Conservation (phyloP, 2,797 vertebrate species). For the Premnoplex brunnescens region DNA sequence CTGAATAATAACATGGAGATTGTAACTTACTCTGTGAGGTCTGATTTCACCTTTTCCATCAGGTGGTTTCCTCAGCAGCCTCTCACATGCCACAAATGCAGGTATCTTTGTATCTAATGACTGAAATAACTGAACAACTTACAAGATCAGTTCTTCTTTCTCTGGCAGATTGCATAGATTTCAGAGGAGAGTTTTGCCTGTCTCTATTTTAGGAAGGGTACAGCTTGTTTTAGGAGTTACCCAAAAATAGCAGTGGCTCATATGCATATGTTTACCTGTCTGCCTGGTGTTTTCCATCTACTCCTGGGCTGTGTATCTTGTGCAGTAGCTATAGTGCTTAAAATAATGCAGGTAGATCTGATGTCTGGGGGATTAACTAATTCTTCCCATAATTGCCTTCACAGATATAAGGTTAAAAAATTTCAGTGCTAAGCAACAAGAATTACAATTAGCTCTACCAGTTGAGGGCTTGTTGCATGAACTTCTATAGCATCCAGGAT, state of each 20-base stretch:
- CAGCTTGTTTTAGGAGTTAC: background rate
- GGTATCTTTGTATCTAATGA: background rate
- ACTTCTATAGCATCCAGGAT: background rate
- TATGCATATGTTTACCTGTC: constrained; percentile 2
- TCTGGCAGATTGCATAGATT: background rate
- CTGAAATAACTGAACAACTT: background rate
- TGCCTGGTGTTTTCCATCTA: background rate
- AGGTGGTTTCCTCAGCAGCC: background rate
- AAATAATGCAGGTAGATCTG: constrained; percentile 21
- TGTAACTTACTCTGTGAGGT: background rate
- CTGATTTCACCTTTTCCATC: background rate
- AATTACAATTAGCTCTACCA: background rate
- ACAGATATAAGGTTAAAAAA: background rate
- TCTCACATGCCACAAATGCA: background rate
- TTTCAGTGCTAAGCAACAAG: background rate
- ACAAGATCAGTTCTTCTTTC: background rate
- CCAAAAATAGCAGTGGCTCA: background rate
- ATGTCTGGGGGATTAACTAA: constrained; percentile 14
- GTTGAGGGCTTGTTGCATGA: background rate
- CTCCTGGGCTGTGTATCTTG: background rate
- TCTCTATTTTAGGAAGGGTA: constrained; percentile 10
- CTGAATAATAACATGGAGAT: background rate
- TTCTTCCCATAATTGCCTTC: constrained; percentile 11
- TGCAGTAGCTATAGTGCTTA: background rate
- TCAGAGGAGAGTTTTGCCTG: background rate